Base-by-base conservation (phyloP, 2,888 invertebrate species). In the Conchocele bisecta region DNA sequence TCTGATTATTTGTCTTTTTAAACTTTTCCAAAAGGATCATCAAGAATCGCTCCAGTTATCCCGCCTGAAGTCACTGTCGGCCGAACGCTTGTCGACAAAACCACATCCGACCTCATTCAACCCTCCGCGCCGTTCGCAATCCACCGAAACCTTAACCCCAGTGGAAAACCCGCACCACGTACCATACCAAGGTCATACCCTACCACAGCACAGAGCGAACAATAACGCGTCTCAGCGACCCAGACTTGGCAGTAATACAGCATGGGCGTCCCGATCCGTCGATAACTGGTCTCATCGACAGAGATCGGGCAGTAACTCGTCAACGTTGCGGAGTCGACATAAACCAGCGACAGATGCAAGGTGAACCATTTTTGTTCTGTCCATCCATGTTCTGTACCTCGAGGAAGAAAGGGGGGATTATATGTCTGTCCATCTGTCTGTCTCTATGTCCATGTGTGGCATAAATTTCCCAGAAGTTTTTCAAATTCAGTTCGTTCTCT, bases 331-430 rank as follows among this genome's bases (percentile, higher is more conserved):
- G 13, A 53, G 66, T 42, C 31, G 58, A 31, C 63, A 76, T 22
- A 65, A 54, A 46, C 70, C 76, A 3, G 48, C 67, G 17, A 73
- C 72, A 28, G 69, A 76, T 51, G n/a, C 73, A 3, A 73, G 72
- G 76, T 76, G 56, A n/a, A n/a, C n/a, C n/a, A n/a, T n/a, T n/a
- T n/a, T n/a, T n/a, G n/a, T n/a, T n/a, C n/a, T n/a, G n/a, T n/a
- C n/a, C n/a, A n/a, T n/a, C n/a, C n/a, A n/a, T n/a, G n/a, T n/a
- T n/a, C n/a, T n/a, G n/a, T n/a, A n/a, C n/a, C n/a, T n/a, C n/a
- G n/a, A n/a, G n/a, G n/a, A n/a, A n/a, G n/a, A n/a, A n/a, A n/a
- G n/a, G n/a, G n/a, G n/a, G n/a, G n/a, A n/a, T n/a, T n/a, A n/a
- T n/a, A n/a, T n/a, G n/a, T n/a, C n/a, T 35, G 37, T 35, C 37